Conservation (phyloP, 2,888 invertebrate species). For the Polyommatus icarus region DNA sequence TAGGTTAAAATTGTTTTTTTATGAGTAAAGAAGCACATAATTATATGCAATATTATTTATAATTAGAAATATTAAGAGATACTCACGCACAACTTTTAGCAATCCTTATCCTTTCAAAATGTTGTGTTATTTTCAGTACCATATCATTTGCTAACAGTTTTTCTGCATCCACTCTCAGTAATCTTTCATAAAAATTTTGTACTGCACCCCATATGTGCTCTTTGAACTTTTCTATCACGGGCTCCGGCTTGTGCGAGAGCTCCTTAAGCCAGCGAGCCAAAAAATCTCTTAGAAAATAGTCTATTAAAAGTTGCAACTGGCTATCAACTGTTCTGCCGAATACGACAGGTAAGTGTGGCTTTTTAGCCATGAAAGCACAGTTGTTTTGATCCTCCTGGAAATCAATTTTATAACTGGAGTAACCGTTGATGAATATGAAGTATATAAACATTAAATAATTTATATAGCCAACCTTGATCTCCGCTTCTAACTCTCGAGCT, state of each 20-base stretch:
- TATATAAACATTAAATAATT: conserved; percentile 26
- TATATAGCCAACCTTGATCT: conserved; percentile 76
- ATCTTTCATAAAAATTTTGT: conserved; percentile 85
- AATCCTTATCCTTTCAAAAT: conserved; percentile 91
- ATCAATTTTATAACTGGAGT: neutral
- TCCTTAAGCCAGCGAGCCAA: conserved; percentile 87
- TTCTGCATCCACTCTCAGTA: conserved; percentile 88
- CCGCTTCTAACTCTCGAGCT: conserved; percentile 80
- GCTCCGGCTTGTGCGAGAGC: conserved; percentile 84
- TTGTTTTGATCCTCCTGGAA: conserved; percentile 68
- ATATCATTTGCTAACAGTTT: conserved; percentile 91
- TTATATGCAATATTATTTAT: conserved; percentile 19
- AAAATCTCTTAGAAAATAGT: conserved; percentile 89
- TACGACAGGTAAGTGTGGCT: conserved; percentile 85
- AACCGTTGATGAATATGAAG: conserved; percentile 3
- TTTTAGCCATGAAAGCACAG: conserved; percentile 63
- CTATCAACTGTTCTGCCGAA: conserved; percentile 92
- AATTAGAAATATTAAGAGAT: conserved; percentile 33
- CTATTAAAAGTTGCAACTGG: conserved; percentile 90
- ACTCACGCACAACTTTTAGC: conserved; percentile 88
- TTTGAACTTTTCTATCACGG: conserved; percentile 83
- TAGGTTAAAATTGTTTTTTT: no score
- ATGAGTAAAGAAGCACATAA: neutral
- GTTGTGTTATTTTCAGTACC: conserved; percentile 88
- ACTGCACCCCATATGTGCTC: conserved; percentile 92